These are phyloP conservation scores for Ennomos quercinarius DNA, from an alignment of 2,888 invertebrate species.

Conservation along the genomic window DNA sequence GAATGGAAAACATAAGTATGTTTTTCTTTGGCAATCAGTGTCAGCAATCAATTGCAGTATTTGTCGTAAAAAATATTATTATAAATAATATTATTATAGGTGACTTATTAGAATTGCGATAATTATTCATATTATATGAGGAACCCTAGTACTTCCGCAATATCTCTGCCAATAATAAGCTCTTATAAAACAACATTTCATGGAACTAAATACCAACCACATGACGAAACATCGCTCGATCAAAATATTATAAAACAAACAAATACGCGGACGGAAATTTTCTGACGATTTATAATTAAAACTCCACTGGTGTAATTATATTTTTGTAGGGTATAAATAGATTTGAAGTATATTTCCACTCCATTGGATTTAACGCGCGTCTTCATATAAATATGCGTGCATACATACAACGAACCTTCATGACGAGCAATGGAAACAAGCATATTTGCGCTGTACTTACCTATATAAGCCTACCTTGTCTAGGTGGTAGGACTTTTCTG, in stretches of 20 bases:
- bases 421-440: too few relatives aligned
- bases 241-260: constrained; percentile 53
- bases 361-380: not conserved
- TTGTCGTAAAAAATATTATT: too few relatives aligned
- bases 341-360: constrained; percentile 20
- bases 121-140: not conserved
- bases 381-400: too few relatives aligned
- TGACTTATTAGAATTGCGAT: too few relatives aligned
- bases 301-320: constrained; percentile 26
- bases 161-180: constrained; percentile 17
- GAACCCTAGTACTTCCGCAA: constrained; percentile 12
- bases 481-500: too few relatives aligned
- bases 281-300: constrained; percentile 43
- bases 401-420: too few relatives aligned
- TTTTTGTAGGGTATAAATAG: constrained; percentile 28
- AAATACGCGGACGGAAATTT: constrained; percentile 59
- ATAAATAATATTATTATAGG: too few relatives aligned
- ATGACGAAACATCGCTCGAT: constrained; percentile 34
- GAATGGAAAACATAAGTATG: too few relatives aligned
- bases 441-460: too few relatives aligned
- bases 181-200: constrained; percentile 34
- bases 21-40: not conserved
- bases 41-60: too few relatives aligned
- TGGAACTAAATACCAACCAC: constrained; percentile 42
- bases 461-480: too few relatives aligned